A percentile compares a stretch with the other conserved stretches of the same genome.
Evolutionary conservation across 1,140 invertebrate species (phyloP).

Genomic region (Galendromus occidentalis): DNA sequence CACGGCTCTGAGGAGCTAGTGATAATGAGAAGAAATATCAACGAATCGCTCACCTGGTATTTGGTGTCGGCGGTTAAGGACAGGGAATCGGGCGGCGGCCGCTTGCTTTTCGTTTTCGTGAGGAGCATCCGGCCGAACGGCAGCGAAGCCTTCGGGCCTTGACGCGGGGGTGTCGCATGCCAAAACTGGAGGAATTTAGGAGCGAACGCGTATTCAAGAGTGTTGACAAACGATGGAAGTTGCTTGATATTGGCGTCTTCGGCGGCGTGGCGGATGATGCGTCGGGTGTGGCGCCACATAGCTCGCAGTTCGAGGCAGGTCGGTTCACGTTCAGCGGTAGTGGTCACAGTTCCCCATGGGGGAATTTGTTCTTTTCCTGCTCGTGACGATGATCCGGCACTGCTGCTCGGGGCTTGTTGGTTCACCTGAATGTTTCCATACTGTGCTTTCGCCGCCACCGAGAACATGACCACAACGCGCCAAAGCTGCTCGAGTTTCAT

Average conservation of each 20-base stretch:
- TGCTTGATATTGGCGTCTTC: slow-evolving; percentile 35
- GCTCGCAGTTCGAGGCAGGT: slow-evolving; percentile 62
- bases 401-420: no score
- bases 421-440: no score
- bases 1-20: no score
- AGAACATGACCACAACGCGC: no score
- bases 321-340: slow-evolving; percentile 36
- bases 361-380: no score
- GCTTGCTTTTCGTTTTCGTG: slow-evolving; percentile 10
- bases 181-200: slow-evolving; percentile 5
- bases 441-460: no score
- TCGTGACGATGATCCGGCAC: no score
- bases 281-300: slow-evolving; percentile 74
- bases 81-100: slow-evolving; percentile 1
- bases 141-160: neutral
- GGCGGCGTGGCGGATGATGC: slow-evolving; percentile 61
- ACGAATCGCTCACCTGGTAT: neutral
- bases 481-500: no score
- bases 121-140: neutral
- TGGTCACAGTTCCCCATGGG: neutral
- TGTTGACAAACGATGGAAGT: slow-evolving; percentile 1
- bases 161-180: neutral
- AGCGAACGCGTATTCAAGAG: slow-evolving; percentile 3
- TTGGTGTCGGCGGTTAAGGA: neutral
- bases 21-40: no score